phyloP scores from a whole-genome alignment of 2,113 vertebrate species.

The Siphamia tubifer region DNA sequence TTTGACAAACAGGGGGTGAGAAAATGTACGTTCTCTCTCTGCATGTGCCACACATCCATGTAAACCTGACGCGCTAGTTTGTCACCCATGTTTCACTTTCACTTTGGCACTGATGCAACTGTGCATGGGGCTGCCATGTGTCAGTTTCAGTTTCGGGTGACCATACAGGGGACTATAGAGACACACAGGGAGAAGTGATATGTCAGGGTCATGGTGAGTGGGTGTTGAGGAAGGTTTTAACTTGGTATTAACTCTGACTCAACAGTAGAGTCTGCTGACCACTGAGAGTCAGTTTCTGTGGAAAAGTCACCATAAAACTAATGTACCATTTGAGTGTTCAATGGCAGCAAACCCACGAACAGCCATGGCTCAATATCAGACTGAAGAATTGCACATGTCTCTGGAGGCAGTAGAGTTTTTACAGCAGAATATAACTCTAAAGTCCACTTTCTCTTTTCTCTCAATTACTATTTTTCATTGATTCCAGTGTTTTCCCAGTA shows the following conservation, averaged over 20 bases:
- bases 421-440: neutral
- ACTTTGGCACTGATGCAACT: conserved; percentile 3
- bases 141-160: conserved; percentile 34
- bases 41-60: neutral
- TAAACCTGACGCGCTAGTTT: neutral
- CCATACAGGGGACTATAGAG: neutral
- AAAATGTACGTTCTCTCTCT: neutral
- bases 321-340: neutral
- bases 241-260: neutral
- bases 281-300: conserved; percentile 36
- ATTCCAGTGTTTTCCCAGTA: too few relatives aligned
- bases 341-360: neutral
- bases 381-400: neutral
- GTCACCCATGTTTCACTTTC: conserved; percentile 51
- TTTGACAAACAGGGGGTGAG: neutral
- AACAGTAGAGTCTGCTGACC: neutral
- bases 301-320: neutral
- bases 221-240: neutral
- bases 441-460: neutral
- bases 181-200: conserved; percentile 7
- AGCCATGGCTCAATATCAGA: conserved; percentile 1
- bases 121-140: neutral
- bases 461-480: neutral
- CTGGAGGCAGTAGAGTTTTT: conserved; percentile 7
- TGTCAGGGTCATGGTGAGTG: neutral